Evolutionary conservation across 2,888 invertebrate species (phyloP).

Genomic region (Villa cingulata): DNA sequence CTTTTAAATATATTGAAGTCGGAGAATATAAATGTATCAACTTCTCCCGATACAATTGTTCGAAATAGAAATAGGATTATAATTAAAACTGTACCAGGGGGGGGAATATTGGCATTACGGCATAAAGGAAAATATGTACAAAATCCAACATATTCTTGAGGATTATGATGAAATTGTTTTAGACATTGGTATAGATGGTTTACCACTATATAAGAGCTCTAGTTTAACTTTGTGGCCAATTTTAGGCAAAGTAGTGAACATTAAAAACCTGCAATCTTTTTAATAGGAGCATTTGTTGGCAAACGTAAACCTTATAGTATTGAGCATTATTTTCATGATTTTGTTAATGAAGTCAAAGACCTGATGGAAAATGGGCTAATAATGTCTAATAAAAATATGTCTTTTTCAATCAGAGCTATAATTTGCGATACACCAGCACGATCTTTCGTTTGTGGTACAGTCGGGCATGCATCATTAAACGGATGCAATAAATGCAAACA

Average conservation of each 20-base stretch:
- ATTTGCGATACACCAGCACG: slow-evolving; percentile 14
- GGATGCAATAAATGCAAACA: too few species aligned
- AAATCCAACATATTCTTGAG: too few species aligned
- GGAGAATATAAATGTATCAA: too few species aligned
- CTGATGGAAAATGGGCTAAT: background rate
- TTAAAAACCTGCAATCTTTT: slow-evolving; percentile 6
- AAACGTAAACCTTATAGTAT: slow-evolving; percentile 5
- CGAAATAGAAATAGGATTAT: too few species aligned
- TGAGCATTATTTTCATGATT: slow-evolving; percentile 5
- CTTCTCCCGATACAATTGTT: too few species aligned
- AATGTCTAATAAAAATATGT: slow-evolving; percentile 3
- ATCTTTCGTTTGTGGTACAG: background rate
- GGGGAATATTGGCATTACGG: too few species aligned
- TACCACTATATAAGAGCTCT: slow-evolving; percentile 13
- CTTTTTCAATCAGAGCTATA: slow-evolving; percentile 9
- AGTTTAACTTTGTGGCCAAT: slow-evolving; percentile 12
- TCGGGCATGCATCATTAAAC: too few species aligned
- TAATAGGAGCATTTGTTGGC: slow-evolving; percentile 8
- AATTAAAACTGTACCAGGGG: too few species aligned
- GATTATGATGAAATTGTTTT: too few species aligned
- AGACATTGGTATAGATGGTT: background rate
- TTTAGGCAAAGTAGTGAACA: slow-evolving; percentile 9
- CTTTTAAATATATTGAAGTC: too few species aligned
- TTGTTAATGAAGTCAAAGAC: background rate
- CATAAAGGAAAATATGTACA: too few species aligned